Base-by-base conservation (phyloP, 2,113 vertebrate genomes). In the Chaetorhynchus papuensis region DNA sequence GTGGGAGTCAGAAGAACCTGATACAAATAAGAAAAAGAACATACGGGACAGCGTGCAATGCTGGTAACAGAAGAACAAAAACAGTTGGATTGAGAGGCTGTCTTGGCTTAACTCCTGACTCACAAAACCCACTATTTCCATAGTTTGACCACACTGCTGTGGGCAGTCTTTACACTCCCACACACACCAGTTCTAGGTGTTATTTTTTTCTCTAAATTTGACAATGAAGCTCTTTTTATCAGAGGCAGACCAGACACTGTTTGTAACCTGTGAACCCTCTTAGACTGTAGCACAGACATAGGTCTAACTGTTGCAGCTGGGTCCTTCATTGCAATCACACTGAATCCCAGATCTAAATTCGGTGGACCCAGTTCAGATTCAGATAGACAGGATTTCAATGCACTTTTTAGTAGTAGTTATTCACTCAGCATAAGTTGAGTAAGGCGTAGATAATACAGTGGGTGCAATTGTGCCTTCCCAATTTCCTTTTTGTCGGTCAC, bases 1-100 rank as follows among this genome's bases (percentile, higher is more conserved):
- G 90, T 83, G 78, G 96, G 93, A 95, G 35, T 75, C 35, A 96
- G 68, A 91, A 94, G 91, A 91, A 77, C 9, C 75, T 91, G 87
- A 87, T 77, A 83, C 78, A 94, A 90, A 87, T 82, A 90, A 65
- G 89, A 79, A 72, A 87, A 93, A 80, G 90, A 93, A 88, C 87
- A 91, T 69, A 87, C 0, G 5, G 81, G 82, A 70, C 87, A 93
- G 53, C 75, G 59, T 65, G 50, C 61, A 91, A 85, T 70, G 84
- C 66, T 90, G 82, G 63, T 93, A 87, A 61, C 42, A 83, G 89
- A 81, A 76, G 90, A 94, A 93, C 31, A 85, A 90, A 94, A 93
- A 30, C 87, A 63, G 50, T 79, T 78, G 66, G 53, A 68, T 37
- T 75, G 66, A 72, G 69, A 87, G 54, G n/a, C 42, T 85, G 66